Evolutionary conservation across 2,113 vertebrate genomes (phyloP).

Genomic region (Cyanoliseus patagonus): DNA sequence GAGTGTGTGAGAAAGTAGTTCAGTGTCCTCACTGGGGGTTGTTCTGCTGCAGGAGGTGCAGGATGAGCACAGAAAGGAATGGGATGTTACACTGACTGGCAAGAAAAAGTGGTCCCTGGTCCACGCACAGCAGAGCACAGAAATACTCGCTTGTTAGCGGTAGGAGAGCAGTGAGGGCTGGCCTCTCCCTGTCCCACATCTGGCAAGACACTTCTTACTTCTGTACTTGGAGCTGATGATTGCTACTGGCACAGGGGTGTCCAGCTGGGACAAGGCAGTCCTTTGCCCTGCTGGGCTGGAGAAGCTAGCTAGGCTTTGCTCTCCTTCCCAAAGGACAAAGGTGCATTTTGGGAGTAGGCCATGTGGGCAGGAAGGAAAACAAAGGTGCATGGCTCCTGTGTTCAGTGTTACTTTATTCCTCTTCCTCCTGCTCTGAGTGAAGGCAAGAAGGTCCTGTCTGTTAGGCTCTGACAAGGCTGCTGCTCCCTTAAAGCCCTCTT

Average conservation of each 20-base stretch:
- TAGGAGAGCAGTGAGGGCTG: not conserved
- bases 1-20: constrained; percentile 28
- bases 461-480: not conserved
- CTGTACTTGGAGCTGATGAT: not conserved
- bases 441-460: not conserved
- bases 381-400: fast-evolving
- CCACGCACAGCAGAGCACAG: fast-evolving
- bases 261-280: not conserved
- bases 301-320: not conserved
- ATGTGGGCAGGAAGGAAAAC: not conserved
- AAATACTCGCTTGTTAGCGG: fast-evolving
- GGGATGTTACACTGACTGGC: not conserved
- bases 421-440: not conserved
- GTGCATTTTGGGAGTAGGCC: not conserved
- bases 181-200: not conserved
- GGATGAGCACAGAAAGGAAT: not conserved
- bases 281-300: not conserved
- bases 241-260: not conserved
- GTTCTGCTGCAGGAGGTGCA: not conserved
- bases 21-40: fast-evolving
- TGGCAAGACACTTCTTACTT: not conserved
- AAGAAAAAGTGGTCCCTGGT: not conserved
- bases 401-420: not conserved
- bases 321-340: not conserved
- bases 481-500: not conserved